Evolutionary conservation across 2,888 invertebrate species (phyloP).

Genomic region (Polietes domitor): DNA sequence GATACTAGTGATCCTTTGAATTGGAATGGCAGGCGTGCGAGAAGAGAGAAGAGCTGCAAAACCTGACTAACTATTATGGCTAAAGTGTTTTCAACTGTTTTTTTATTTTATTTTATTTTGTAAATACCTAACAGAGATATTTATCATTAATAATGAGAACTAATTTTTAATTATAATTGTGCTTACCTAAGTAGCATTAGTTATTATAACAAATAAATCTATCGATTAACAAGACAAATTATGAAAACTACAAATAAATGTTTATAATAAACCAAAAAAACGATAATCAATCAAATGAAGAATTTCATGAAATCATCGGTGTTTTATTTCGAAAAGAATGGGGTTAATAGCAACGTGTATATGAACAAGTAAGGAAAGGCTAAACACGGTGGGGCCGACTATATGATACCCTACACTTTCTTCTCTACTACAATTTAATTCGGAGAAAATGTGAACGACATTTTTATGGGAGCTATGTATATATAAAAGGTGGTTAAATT

Average conservation of each 20-base stretch:
- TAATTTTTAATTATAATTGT: conserved; percentile 17
- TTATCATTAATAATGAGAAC: background rate
- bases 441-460: no score
- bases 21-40: background rate
- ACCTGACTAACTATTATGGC: conserved; percentile 13
- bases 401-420: no score
- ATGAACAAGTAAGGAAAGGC: no score
- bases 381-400: no score
- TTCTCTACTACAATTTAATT: no score
- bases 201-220: conserved; percentile 10
- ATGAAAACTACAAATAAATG: conserved; percentile 11
- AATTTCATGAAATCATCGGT: background rate
- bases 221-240: background rate
- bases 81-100: background rate
- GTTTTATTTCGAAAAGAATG: no score
- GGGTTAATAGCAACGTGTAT: no score
- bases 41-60: no score
- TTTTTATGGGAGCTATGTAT: no score
- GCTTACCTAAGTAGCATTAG: conserved; percentile 29
- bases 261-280: conserved; percentile 14
- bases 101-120: background rate
- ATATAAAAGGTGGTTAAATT: no score
- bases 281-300: conserved; percentile 8
- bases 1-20: background rate
- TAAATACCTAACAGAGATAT: conserved; percentile 9